Evolutionary conservation across 2,113 vertebrate species (phyloP), one percentile per base, ranked within the genome.

Genomic region (Recurvirostra avosetta): DNA sequence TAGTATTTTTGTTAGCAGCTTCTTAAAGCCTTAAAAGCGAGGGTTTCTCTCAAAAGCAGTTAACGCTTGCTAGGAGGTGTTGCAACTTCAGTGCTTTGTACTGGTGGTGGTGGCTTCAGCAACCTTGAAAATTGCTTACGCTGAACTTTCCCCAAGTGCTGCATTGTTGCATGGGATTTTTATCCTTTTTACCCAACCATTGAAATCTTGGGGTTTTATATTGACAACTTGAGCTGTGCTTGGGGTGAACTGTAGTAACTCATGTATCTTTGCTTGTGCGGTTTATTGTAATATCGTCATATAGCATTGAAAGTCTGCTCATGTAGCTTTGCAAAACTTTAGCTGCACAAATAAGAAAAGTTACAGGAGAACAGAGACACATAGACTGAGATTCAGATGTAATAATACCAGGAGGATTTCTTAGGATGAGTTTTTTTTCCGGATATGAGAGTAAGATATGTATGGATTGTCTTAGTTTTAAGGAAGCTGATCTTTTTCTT

Each of bases 191-290:
- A 27, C 40, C 38, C 27, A 26, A 5, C 23, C 7, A 2, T 2
- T 43, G 36, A 43, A 55, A 13, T 55, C 11, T 17, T 36, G 38
- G 41, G 36, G 12, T 23, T 21, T 71, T 50, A 4, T 16, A 23
- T 62, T 26, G 38, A 4, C 13, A 62, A 0, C 34, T 52, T 29
- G 34, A 67, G 23, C 30, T 73, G 0, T 32, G 1, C 26, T 43
- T 25, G 59, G 67, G 38, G 27, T 67, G 47, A 49, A 4, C n/a
- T 15, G 36, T 3, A 41, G 23, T 29, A 75, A 43, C 47, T 86
- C 1, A 0, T 0, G 0, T 15, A 12, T 16, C 52, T 76, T 66
- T 45, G 8, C 40, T 23, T 17, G 8, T 0, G 5, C 50, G 27
- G n/a, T 63, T 71, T 61, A 9, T 68, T 49, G 8, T 21, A 29